These are phyloP conservation scores for Cavia porcellus DNA, from an alignment of 2,113 vertebrate genomes.

Conservation along the genomic window DNA sequence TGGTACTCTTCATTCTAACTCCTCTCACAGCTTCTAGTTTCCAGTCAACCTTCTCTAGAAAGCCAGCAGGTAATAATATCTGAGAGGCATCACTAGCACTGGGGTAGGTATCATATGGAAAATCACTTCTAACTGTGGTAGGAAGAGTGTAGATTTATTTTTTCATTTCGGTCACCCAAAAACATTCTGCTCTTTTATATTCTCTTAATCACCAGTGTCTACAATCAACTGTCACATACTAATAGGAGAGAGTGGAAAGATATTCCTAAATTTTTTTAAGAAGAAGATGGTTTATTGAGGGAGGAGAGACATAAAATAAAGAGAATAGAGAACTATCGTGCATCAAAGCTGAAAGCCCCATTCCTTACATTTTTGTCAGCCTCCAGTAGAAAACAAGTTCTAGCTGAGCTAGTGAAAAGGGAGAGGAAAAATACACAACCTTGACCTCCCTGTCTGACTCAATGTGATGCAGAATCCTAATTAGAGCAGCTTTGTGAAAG, in stretches of 20 bases:
- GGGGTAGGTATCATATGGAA: background rate
- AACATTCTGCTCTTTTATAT: conserved; percentile 32
- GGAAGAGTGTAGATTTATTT: background rate
- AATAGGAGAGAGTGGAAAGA: background rate
- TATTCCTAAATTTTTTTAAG: background rate
- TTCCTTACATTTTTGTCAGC: background rate
- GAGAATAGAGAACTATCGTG: background rate
- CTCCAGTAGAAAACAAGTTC: conserved; percentile 5
- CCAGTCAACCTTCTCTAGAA: background rate
- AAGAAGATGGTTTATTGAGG: background rate
- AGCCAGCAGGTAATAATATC: conserved; percentile 10
- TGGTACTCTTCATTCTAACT: conserved; percentile 18
- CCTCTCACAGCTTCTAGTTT: background rate
- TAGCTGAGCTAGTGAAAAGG: background rate
- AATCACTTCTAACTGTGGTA: background rate
- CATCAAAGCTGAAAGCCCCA: background rate
- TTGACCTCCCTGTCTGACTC: background rate
- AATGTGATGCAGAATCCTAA: background rate
- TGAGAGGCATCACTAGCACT: conserved; percentile 11
- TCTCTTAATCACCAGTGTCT: conserved; percentile 30
- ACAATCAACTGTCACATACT: conserved; percentile 20
- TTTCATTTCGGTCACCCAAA: background rate
- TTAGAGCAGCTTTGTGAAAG: background rate
- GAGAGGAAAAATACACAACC: background rate
- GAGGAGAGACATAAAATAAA: background rate